Conservation (phyloP, 2,888 invertebrate species). For the Hyles lineata region DNA sequence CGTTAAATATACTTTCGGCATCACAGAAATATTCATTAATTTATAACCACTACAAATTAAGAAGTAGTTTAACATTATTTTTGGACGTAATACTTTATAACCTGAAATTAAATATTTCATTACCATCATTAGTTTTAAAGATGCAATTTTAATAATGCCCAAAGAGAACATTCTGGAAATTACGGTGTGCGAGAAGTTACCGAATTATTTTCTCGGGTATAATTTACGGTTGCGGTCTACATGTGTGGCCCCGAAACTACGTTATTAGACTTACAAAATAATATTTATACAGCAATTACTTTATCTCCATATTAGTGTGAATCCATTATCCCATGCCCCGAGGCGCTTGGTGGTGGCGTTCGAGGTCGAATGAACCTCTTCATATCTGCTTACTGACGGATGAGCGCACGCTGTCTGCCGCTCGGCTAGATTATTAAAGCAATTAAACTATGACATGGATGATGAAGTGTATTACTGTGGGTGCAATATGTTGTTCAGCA, state of each 20-base stretch:
- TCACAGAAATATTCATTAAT: slow-evolving; percentile 1
- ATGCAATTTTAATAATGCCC: not conserved
- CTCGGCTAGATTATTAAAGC: slow-evolving; percentile 57
- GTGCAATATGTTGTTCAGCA: slow-evolving; percentile 45
- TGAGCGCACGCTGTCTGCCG: slow-evolving; percentile 55
- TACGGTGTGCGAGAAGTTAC: not conserved
- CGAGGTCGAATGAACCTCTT: slow-evolving; percentile 44
- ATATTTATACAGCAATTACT: slow-evolving; percentile 73
- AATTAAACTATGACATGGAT: slow-evolving; percentile 61
- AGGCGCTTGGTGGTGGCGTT: slow-evolving; percentile 31
- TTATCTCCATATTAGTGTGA: slow-evolving; percentile 69
- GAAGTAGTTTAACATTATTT: not conserved
- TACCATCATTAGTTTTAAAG: not conserved
- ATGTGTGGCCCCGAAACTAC: slow-evolving; percentile 56
- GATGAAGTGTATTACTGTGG: slow-evolving; percentile 55
- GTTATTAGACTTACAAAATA: slow-evolving; percentile 63
- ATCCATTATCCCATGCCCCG: slow-evolving; percentile 61
- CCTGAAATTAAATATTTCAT: slow-evolving; percentile 4
- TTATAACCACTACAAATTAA: slow-evolving; percentile 19
- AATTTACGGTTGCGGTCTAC: slow-evolving; percentile 47
- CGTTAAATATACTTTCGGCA: slow-evolving; percentile 39
- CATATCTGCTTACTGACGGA: slow-evolving; percentile 62
- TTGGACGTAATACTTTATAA: slow-evolving; percentile 25
- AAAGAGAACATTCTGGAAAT: not conserved
- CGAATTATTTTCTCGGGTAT: slow-evolving; percentile 26